Evolutionary conservation across 2,797 vertebrate genomes (phyloP).

Genomic region (Gephyroberyx darwinii): DNA sequence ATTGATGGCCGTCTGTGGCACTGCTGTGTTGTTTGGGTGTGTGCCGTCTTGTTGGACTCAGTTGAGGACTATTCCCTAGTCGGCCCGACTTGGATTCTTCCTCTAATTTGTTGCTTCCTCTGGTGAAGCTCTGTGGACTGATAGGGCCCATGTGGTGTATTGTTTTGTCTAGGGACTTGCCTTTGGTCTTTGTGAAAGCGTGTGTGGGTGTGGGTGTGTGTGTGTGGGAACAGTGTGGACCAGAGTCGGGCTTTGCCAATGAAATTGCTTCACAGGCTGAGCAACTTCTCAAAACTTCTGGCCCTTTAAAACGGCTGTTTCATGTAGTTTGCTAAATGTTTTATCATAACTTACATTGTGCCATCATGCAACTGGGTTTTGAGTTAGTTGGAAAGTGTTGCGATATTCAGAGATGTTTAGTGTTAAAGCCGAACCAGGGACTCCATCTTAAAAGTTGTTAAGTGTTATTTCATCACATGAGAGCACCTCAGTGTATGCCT

Average conservation of each 20-base stretch:
- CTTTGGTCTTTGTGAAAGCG: slow-evolving; percentile 30
- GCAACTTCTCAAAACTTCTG: not conserved
- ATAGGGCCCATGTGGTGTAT: slow-evolving; percentile 26
- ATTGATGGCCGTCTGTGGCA: slow-evolving; percentile 24
- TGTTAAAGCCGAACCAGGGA: no score
- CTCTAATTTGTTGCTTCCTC: slow-evolving; percentile 67
- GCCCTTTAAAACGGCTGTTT: not conserved
- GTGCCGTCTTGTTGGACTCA: slow-evolving; percentile 22
- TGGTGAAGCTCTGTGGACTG: slow-evolving; percentile 26
- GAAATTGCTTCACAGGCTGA: not conserved
- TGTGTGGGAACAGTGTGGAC: not conserved
- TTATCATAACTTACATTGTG: not conserved
- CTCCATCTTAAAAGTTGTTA: no score
- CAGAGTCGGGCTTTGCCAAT: not conserved
- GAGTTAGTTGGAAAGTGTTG: not conserved
- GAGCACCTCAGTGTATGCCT: no score
- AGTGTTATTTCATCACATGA: no score
- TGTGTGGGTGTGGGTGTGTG: not conserved
- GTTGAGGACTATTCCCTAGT: slow-evolving; percentile 10
- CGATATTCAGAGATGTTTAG: no score
- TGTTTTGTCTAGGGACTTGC: slow-evolving; percentile 36
- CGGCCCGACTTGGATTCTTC: slow-evolving; percentile 21
- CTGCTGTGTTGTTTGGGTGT: slow-evolving; percentile 6
- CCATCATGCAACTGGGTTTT: not conserved
- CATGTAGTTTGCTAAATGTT: not conserved